A percentile compares a stretch with the other conserved stretches of the same genome.
phyloP scores from a whole-genome alignment of 1,140 invertebrate genomes.

The Pentalonia nigronervosa region DNA sequence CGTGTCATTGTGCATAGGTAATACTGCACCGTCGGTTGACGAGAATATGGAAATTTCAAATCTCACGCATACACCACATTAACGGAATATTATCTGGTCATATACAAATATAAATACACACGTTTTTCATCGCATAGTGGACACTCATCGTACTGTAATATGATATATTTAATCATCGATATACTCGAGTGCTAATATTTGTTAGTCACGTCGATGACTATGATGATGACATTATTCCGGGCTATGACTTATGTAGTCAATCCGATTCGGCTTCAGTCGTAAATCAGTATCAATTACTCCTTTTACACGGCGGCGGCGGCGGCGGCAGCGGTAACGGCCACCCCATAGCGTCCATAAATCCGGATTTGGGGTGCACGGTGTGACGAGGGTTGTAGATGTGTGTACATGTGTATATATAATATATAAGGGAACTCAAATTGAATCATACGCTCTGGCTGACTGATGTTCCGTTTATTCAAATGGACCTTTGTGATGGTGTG shows the following conservation, averaged over 20 bases:
- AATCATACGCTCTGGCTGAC: slow-evolving; percentile 58
- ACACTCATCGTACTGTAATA: neutral
- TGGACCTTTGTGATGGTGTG: slow-evolving; percentile 52
- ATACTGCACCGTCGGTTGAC: neutral
- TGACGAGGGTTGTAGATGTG: slow-evolving; percentile 38
- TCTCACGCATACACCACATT: neutral
- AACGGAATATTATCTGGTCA: neutral
- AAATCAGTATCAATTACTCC: slow-evolving; percentile 58
- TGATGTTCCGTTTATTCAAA: slow-evolving; percentile 58
- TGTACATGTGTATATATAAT: neutral
- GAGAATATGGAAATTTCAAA: neutral
- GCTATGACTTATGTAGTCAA: slow-evolving; percentile 58
- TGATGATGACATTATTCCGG: slow-evolving; percentile 47
- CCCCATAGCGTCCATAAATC: slow-evolving; percentile 49
- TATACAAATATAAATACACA: neutral
- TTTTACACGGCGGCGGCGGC: slow-evolving; percentile 19
- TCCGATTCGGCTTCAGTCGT: slow-evolving; percentile 54
- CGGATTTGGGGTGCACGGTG: slow-evolving; percentile 46
- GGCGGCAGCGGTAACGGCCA: neutral
- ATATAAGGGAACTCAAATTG: slow-evolving; percentile 55
- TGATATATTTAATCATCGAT: neutral
- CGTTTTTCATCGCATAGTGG: neutral
- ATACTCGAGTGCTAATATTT: slow-evolving; percentile 8
- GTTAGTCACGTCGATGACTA: slow-evolving; percentile 25
- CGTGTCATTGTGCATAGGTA: too few relatives aligned